A percentile compares a stretch with the other conserved stretches of the same genome.
phyloP scores from a whole-genome alignment of 2,888 invertebrate genomes.

The Digitonthophagus gazella region DNA sequence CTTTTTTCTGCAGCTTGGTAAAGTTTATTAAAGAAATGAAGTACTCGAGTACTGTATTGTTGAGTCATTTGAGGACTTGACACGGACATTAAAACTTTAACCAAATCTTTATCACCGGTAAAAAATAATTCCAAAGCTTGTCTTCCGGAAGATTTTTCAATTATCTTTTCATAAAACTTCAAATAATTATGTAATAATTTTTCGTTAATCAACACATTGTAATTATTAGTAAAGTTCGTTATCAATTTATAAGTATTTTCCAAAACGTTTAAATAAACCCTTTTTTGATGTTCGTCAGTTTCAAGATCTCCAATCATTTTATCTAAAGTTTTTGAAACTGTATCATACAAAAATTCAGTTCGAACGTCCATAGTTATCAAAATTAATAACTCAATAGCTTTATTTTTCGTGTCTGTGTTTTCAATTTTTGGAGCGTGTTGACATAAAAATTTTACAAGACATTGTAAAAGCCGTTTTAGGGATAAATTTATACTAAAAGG shows the following conservation, averaged over 20 bases:
- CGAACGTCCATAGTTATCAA: constrained; percentile 75
- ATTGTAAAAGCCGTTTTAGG: constrained; percentile 63
- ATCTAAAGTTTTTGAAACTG: constrained; percentile 61
- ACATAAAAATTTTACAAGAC: constrained; percentile 63
- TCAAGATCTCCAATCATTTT: constrained; percentile 63
- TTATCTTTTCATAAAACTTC: constrained; percentile 81
- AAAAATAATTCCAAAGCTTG: constrained; percentile 83
- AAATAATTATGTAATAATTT: constrained; percentile 66
- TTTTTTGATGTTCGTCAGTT: constrained; percentile 64
- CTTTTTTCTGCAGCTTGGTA: constrained; percentile 65
- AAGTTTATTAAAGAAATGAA: constrained; percentile 77
- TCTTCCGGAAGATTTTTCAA: constrained; percentile 79
- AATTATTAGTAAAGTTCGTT: constrained; percentile 57
- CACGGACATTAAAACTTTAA: constrained; percentile 77
- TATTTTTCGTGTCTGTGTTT: constrained; percentile 61
- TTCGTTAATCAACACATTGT: constrained; percentile 55
- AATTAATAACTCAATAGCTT: constrained; percentile 67
- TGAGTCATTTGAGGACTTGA: constrained; percentile 70
- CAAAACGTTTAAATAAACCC: constrained; percentile 64
- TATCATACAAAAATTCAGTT: constrained; percentile 70
- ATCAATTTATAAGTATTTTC: constrained; percentile 68
- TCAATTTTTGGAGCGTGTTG: constrained; percentile 64
- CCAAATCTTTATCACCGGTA: constrained; percentile 66
- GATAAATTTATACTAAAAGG: constrained; percentile 62
- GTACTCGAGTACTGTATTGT: constrained; percentile 72